A percentile compares a stretch with the other conserved stretches of the same genome.
These are phyloP conservation scores for Hesperophylax magnus DNA, from an alignment of 1,140 invertebrate genomes.

Conservation along the genomic window DNA sequence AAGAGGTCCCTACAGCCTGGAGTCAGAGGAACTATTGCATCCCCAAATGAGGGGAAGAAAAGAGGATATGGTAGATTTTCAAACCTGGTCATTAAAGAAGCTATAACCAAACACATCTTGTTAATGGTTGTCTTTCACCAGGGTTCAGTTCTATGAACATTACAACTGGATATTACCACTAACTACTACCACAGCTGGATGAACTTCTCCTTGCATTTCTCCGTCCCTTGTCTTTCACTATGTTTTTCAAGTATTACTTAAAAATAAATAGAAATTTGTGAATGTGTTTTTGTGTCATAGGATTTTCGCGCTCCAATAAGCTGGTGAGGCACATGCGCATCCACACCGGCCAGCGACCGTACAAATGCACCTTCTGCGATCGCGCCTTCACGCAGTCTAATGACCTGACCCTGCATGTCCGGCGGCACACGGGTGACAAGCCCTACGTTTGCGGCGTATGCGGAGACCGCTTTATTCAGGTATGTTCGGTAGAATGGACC, in stretches of 20 bases:
- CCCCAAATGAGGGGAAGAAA: too few relatives aligned
- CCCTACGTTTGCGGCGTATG: conserved; percentile 70
- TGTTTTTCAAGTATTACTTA: neutral
- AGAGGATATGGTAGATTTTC: too few relatives aligned
- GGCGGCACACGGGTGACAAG: conserved; percentile 72
- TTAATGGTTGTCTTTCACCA: too few relatives aligned
- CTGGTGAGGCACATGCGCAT: conserved; percentile 74
- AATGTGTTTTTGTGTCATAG: conserved; percentile 41
- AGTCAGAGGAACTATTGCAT: too few relatives aligned
- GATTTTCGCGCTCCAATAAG: conserved; percentile 73
- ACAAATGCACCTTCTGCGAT: conserved; percentile 74
- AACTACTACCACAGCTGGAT: too few relatives aligned
- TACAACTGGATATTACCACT: too few relatives aligned
- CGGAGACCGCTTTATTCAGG: conserved; percentile 65
- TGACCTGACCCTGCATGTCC: conserved; percentile 71
- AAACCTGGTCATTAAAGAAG: too few relatives aligned
- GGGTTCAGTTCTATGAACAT: too few relatives aligned
- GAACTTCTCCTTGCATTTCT: too few relatives aligned
- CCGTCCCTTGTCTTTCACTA: too few relatives aligned
- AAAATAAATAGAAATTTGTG: neutral
- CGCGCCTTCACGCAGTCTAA: conserved; percentile 74
- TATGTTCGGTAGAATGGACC: conserved; percentile 32
- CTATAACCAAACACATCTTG: too few relatives aligned
- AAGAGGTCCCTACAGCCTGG: too few relatives aligned
- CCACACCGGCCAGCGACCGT: conserved; percentile 73